Base-by-base conservation (phyloP, 64 coral and sea anemone genomes). In the Stylophora pistillata region DNA sequence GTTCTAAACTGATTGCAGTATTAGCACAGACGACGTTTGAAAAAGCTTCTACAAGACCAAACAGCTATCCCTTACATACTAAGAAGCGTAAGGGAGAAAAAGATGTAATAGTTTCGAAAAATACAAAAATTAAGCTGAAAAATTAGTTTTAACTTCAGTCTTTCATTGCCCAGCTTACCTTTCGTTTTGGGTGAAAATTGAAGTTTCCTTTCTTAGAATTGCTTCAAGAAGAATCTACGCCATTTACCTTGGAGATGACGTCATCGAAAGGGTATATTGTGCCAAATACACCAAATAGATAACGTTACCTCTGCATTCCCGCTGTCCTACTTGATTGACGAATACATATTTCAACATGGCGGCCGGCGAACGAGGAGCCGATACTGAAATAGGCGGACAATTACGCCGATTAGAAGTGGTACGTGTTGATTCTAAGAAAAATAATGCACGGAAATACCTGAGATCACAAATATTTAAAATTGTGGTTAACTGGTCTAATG, bases 371-470 rank as follows among this genome's bases (percentile, higher is more conserved):
- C 10, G 25, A 64, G 3, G 17, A 21, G 61, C 17, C 17, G 61
- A 64, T 21, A 15, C 72, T 68, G 80, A 21, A 53, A n/a, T 4
- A 11, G 4, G 3, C 13, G n/a, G 27, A 27, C 23, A 84, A 25
- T 2, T 53, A 15, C 80, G 61, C 13, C 80, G 80, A 23, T 70
- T 84, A n/a, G 80, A 84, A 70, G 80, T 84, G 63, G 80, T 84
- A 68, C 5, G 80, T 84, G 33, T 16, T 18, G 15, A 25, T 56
- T 7, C 15, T 78, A 9, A 27, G 13, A 5, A 56, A 78, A 68
- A 26, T n/a, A 66, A 26, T 16, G 25, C 25, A 25, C 10, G 20
- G 11, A 66, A 66, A 26, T 23, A 9, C 9, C n/a, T 9, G 21
- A n/a, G 10, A 66, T 66, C 21, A n/a, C 21, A n/a, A 10, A 25